A percentile compares a stretch with the other conserved stretches of the same genome.
phyloP scores from a whole-genome alignment of 2,888 invertebrate species.

The Drosophila rubida region DNA sequence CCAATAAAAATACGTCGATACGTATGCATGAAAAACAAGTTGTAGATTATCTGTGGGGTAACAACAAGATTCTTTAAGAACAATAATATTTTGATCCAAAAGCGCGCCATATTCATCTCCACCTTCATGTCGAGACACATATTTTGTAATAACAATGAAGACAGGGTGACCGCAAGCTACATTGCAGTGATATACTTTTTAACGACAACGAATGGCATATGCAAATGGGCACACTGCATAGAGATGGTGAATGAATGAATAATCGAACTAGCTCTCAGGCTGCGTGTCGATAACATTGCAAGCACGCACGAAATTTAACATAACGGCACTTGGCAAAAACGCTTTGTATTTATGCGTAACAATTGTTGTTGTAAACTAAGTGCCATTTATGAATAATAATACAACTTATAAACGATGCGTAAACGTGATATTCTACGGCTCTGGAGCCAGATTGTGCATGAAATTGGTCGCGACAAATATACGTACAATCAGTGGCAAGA shows the following conservation, averaged over 20 bases:
- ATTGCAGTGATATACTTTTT: background rate
- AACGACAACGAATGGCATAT: background rate
- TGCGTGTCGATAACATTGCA: background rate
- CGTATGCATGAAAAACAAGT: conserved; percentile 25
- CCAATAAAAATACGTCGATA: conserved; percentile 53
- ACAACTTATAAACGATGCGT: background rate
- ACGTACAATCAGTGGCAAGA: background rate
- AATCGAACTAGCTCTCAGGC: background rate
- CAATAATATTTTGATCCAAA: background rate
- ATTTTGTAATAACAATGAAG: background rate
- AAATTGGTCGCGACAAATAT: background rate
- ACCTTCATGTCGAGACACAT: background rate
- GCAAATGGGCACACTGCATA: background rate
- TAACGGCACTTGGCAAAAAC: background rate
- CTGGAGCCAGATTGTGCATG: background rate
- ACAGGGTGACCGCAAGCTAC: background rate
- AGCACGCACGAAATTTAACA: background rate
- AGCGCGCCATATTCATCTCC: background rate
- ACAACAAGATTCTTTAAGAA: background rate
- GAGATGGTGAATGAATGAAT: background rate
- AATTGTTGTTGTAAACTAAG: background rate
- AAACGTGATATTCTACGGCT: background rate
- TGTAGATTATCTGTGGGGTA: background rate
- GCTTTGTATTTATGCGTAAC: background rate
- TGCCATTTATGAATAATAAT: background rate